A percentile compares a stretch with the other conserved stretches of the same genome.
Evolutionary conservation across 2,113 vertebrate genomes (phyloP).

Genomic region (Bubo scandiacus): DNA sequence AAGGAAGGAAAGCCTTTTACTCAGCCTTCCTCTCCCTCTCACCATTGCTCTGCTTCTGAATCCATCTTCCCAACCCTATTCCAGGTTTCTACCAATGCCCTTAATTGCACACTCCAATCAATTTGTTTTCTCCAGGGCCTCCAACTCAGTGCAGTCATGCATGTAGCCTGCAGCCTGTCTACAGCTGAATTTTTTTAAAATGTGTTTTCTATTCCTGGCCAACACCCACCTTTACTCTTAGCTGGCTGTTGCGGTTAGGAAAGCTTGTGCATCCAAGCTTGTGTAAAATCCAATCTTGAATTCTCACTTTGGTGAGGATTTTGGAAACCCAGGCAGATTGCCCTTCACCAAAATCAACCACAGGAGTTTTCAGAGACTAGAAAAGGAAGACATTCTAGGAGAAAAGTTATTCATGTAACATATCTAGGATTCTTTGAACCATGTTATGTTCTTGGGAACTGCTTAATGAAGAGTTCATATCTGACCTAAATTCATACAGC

Average conservation of each 20-base stretch:
- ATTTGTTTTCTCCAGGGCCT: not conserved
- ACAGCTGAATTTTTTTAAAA: not conserved
- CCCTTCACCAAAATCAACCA: not conserved
- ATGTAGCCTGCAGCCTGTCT: not conserved
- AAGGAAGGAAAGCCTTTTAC: not conserved
- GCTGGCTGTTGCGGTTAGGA: not conserved
- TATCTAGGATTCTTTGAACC: not conserved
- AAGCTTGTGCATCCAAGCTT: not conserved
- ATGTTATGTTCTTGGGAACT: not conserved
- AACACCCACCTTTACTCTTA: not conserved
- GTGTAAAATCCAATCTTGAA: not conserved
- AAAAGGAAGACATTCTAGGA: not conserved
- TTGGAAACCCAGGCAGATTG: not conserved
- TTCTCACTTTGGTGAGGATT: not conserved
- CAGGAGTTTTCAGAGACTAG: not conserved
- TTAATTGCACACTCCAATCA: not conserved
- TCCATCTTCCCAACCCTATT: not conserved
- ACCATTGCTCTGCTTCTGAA: not conserved
- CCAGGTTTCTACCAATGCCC: not conserved
- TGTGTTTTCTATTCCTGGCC: not conserved
- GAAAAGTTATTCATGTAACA: not conserved
- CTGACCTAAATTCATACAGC: not conserved
- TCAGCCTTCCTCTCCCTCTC: not conserved
- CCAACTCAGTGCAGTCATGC: too few relatives aligned
- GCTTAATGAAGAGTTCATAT: not conserved